Percentiles rank a stretch among this genome's conserved stretches.
phyloP scores from a whole-genome alignment of 2,888 invertebrate species.

The Pristionchus mayeri region DNA sequence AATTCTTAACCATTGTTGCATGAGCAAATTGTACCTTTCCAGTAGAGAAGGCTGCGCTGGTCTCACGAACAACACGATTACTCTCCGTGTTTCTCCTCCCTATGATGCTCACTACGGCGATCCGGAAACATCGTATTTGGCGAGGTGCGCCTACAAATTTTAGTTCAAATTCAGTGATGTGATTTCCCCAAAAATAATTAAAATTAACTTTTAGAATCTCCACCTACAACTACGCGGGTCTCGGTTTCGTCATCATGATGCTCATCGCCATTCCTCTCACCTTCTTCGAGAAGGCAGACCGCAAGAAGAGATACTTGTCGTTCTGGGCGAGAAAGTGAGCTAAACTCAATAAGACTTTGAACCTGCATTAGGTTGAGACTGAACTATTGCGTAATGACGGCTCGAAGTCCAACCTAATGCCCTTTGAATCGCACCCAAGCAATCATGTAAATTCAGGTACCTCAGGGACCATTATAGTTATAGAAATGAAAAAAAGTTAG shows the following conservation, averaged over 20 bases:
- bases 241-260: conserved; percentile 69
- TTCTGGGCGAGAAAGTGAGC: conserved; percentile 67
- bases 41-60: conserved; percentile 48
- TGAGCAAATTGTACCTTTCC: neutral
- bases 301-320: conserved; percentile 61
- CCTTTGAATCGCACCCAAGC: neutral
- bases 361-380: too few species aligned
- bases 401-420: too few species aligned
- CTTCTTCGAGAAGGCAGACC: conserved; percentile 59
- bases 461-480: too few species aligned
- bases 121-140: conserved; percentile 60
- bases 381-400: too few species aligned
- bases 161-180: too few species aligned
- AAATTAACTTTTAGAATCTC: conserved; percentile 66
- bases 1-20: neutral
- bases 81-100: conserved; percentile 52
- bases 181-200: too few species aligned
- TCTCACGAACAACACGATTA: conserved; percentile 53
- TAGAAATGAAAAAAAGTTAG: too few species aligned
- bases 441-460: too few species aligned
- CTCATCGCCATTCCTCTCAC: conserved; percentile 60
- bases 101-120: conserved; percentile 67
- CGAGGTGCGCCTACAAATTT: conserved; percentile 48
- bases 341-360: too few species aligned
- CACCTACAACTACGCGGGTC: conserved; percentile 66